A percentile compares a stretch with the other conserved stretches of the same genome.
phyloP scores from a whole-genome alignment of 2,888 invertebrate species.

The Calameuta pallipes region DNA sequence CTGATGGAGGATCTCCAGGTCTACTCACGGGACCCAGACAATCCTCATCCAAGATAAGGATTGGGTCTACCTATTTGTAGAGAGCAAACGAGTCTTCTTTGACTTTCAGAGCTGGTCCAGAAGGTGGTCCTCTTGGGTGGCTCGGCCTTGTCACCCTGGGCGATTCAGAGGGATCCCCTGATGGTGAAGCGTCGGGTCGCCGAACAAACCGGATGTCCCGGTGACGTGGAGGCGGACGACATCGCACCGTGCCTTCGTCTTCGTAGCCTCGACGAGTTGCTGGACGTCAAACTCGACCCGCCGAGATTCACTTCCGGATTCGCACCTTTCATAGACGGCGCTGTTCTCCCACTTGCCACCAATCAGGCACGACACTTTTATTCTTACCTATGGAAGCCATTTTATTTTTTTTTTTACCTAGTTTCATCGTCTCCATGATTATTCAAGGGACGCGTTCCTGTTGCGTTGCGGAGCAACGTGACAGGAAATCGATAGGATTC shows the following conservation, averaged over 20 bases:
- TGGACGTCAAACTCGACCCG: slow-evolving; percentile 80
- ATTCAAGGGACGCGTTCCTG: not conserved
- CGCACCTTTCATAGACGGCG: slow-evolving; percentile 95
- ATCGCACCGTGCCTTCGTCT: slow-evolving; percentile 86
- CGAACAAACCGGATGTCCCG: slow-evolving; percentile 85
- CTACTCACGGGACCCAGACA: not conserved
- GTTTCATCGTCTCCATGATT: not conserved
- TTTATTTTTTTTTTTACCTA: slow-evolving; percentile 1
- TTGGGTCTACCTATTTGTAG: not conserved
- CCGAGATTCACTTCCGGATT: slow-evolving; percentile 89
- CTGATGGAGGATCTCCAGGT: not conserved
- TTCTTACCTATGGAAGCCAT: not conserved
- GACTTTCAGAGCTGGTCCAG: slow-evolving; percentile 83
- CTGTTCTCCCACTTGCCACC: slow-evolving; percentile 72
- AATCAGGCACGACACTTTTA: slow-evolving; percentile 41
- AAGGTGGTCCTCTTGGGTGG: slow-evolving; percentile 90
- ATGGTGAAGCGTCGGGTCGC: slow-evolving; percentile 84
- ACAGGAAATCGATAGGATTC: slow-evolving; percentile 50
- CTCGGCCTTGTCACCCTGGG: slow-evolving; percentile 92
- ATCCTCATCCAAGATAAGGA: not conserved
- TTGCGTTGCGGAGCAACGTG: slow-evolving; percentile 35
- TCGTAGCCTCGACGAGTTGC: slow-evolving; percentile 79
- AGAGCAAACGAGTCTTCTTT: not conserved
- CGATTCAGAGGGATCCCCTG: slow-evolving; percentile 86
- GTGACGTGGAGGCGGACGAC: slow-evolving; percentile 84